Evolutionary conservation across 2,888 invertebrate genomes (phyloP).

Genomic region (Hermodice carunculata): DNA sequence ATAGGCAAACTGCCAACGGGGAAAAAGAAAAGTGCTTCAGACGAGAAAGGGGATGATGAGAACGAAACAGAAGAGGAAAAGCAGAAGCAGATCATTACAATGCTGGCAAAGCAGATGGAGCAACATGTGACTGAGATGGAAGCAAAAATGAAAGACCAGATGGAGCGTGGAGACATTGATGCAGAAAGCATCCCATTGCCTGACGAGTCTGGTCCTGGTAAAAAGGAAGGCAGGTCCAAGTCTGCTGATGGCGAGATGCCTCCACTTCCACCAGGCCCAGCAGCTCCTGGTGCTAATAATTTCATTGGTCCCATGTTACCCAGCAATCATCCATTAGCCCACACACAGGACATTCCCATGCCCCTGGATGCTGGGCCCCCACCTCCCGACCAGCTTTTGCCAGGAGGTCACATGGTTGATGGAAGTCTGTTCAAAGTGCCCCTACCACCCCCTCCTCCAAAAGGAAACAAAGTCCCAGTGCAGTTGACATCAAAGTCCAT

Average conservation of each 20-base stretch:
- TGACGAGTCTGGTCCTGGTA: too few relatives aligned
- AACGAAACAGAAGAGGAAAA: too few relatives aligned
- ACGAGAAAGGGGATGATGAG: constrained; percentile 6
- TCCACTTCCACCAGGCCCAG: constrained; percentile 26
- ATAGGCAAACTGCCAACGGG: background rate
- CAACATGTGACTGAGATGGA: too few relatives aligned
- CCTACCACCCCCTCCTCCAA: constrained; percentile 22
- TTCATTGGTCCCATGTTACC: constrained; percentile 40
- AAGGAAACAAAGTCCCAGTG: background rate
- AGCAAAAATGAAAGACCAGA: too few relatives aligned
- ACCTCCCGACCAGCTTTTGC: background rate
- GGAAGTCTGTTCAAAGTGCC: constrained; percentile 25
- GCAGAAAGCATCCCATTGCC: too few relatives aligned
- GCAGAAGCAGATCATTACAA: too few relatives aligned
- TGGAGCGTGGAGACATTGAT: too few relatives aligned
- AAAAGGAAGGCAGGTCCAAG: too few relatives aligned
- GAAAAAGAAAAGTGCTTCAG: background rate
- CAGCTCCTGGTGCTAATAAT: background rate
- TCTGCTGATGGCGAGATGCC: constrained; percentile 15
- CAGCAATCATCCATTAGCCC: constrained; percentile 23
- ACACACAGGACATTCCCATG: constrained; percentile 30
- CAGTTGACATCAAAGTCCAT: background rate
- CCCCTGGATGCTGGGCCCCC: constrained; percentile 11
- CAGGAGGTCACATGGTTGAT: background rate
- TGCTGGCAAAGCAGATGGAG: too few relatives aligned